These are phyloP conservation scores for Pandion haliaetus DNA, from an alignment of 2,113 vertebrate genomes.

Conservation along the genomic window DNA sequence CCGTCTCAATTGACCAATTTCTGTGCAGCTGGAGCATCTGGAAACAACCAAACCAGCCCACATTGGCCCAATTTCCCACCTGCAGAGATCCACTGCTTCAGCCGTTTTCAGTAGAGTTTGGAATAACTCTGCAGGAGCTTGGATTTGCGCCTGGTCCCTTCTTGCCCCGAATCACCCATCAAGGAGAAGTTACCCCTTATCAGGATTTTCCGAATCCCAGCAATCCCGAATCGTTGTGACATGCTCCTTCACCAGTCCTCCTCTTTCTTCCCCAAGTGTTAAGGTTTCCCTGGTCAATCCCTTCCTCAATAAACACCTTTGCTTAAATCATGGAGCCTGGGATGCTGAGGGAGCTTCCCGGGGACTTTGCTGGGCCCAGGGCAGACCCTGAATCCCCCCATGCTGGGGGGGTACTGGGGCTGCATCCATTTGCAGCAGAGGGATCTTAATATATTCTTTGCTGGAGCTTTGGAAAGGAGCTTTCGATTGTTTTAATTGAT, in stretches of 20 bases:
- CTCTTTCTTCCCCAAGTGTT: not conserved
- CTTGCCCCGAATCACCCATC: not conserved
- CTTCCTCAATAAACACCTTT: not conserved
- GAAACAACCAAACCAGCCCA: not conserved
- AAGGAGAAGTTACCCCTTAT: not conserved
- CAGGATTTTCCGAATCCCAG: not conserved
- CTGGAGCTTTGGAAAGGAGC: not conserved
- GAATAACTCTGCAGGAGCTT: not conserved
- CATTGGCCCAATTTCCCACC: not conserved
- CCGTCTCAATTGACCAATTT: rapidly evolving
- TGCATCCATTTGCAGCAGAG: not conserved
- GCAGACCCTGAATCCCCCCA: not conserved
- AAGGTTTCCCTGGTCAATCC: not conserved
- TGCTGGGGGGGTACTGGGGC: rapidly evolving
- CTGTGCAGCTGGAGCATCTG: not conserved
- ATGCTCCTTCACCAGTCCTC: rapidly evolving
- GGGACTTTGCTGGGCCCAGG: not conserved
- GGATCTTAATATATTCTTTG: not conserved
- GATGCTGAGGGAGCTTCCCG: not conserved
- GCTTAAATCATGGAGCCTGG: not conserved
- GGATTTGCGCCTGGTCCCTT: rapidly evolving
- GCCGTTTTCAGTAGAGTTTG: not conserved
- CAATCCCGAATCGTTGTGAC: rapidly evolving
- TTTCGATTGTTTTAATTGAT: not conserved
- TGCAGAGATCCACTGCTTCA: not conserved